phyloP scores from a whole-genome alignment of 2,797 vertebrate genomes.

The Platalea minor region DNA sequence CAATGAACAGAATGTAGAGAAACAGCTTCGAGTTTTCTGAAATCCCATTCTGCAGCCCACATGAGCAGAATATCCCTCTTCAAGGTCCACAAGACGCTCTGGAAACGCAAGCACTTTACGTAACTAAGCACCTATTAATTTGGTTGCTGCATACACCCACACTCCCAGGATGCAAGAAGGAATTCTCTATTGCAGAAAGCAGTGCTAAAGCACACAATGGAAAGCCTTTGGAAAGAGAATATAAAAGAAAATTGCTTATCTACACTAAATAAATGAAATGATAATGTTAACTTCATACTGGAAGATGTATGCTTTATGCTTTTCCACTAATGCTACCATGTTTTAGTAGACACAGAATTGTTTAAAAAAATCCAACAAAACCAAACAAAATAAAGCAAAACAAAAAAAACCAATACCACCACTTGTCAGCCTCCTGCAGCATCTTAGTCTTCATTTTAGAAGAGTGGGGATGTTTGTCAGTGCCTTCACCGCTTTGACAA shows the following conservation, averaged over 20 bases:
- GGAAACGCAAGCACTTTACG: background rate
- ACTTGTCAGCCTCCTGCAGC: background rate
- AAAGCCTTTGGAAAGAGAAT: background rate
- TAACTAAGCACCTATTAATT: conserved; percentile 6
- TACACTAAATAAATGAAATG: background rate
- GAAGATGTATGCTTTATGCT: background rate
- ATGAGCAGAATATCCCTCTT: background rate
- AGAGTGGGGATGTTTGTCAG: background rate
- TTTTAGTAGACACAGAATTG: background rate
- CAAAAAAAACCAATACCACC: background rate
- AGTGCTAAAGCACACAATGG: background rate
- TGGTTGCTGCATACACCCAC: background rate
- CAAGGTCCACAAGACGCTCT: background rate
- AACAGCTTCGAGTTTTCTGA: background rate
- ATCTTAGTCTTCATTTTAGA: background rate
- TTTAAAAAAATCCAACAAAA: background rate
- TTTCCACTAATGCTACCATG: background rate
- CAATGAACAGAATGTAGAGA: background rate
- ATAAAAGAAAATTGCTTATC: background rate
- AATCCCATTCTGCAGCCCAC: background rate
- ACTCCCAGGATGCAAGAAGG: background rate
- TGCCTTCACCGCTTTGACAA: background rate
- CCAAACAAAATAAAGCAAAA: background rate
- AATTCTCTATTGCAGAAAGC: background rate
- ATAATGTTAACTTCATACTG: background rate